Evolutionary conservation across 2,797 vertebrate species (phyloP).

Genomic region (Eremophila alpestris): DNA sequence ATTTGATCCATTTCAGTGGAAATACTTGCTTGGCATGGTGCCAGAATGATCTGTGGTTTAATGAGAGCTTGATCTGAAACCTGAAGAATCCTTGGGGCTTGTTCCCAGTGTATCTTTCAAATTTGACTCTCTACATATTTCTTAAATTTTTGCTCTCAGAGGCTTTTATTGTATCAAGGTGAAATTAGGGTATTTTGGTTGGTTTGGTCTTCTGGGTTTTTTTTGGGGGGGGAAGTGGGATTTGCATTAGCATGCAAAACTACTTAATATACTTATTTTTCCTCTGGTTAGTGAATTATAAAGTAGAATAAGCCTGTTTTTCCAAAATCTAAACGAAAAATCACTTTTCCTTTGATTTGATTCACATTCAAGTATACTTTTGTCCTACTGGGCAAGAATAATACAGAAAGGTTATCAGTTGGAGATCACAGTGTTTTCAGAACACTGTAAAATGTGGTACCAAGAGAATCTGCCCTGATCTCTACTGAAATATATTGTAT

Average conservation of each 20-base stretch:
- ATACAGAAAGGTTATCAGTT: background rate
- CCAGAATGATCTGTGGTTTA: background rate
- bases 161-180: background rate
- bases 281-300: background rate
- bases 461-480: background rate
- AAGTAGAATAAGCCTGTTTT: background rate
- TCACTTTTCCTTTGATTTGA: background rate
- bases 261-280: background rate
- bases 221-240: fast-evolving
- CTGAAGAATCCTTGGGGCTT: background rate
- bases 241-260: background rate
- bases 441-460: background rate
- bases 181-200: background rate
- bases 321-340: background rate
- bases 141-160: background rate
- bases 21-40: background rate
- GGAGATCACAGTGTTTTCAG: background rate
- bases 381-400: background rate
- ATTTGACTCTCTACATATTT: background rate
- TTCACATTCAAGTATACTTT: background rate
- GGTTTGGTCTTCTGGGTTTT: background rate
- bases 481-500: background rate
- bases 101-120: background rate
- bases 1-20: background rate
- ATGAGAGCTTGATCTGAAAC: background rate